Evolutionary conservation across 2,113 vertebrate species (phyloP).

Genomic region (Rostratula benghalensis): DNA sequence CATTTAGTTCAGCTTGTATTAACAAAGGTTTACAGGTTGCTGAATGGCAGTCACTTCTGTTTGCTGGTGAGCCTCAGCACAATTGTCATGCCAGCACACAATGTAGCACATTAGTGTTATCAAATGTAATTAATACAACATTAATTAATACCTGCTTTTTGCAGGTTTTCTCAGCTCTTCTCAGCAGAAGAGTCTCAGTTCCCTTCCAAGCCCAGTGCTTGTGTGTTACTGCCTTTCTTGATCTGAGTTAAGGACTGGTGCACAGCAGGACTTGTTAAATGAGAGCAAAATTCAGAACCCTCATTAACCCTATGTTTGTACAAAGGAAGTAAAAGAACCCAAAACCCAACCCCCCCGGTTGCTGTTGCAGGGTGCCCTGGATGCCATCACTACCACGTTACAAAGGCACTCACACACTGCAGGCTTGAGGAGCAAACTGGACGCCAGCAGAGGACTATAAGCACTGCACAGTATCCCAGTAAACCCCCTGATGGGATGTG

Average conservation of each 20-base stretch:
- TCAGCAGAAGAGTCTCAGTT: background rate
- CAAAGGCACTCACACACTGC: background rate
- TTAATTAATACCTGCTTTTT: too few relatives aligned
- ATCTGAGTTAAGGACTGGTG: rapidly evolving
- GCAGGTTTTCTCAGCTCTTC: background rate
- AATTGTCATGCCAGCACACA: background rate
- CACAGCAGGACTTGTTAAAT: background rate
- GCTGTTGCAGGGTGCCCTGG: background rate
- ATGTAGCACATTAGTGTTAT: rapidly evolving
- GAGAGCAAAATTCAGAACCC: background rate
- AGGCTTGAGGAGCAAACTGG: background rate
- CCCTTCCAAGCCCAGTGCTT: background rate
- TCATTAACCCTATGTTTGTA: background rate
- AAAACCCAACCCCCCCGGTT: background rate
- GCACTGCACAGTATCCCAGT: rapidly evolving
- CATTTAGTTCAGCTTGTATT: background rate
- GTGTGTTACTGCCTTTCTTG: rapidly evolving
- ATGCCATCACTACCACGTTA: background rate
- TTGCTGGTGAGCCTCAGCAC: background rate
- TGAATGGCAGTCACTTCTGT: background rate
- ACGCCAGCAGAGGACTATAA: rapidly evolving
- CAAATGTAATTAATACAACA: background rate
- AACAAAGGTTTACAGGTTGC: background rate
- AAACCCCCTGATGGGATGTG: background rate
- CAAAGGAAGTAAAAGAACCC: background rate